Base-by-base conservation (phyloP, 37 sponge, comb jelly and placozoan genomes). In the Cliona cf. orientalis region DNA sequence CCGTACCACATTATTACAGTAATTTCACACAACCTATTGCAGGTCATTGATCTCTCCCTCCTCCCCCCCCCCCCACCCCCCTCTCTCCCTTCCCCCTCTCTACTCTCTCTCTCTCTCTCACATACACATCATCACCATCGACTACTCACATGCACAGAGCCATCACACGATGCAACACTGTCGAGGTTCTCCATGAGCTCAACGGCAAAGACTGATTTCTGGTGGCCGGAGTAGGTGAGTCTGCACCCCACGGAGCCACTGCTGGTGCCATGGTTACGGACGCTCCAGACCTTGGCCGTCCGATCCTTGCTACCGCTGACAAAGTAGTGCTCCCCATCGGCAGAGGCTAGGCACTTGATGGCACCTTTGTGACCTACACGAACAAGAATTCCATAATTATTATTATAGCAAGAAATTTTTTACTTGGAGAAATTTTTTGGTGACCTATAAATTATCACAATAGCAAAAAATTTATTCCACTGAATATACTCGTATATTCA, bases 261-360 rank as follows among this genome's bases (percentile, higher is more conserved):
- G 4, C 92, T 88, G 34, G 74, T 78, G 39, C 89, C 92, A 44
- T 80, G 76, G 75, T 89, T 95, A 44, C 78, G 40, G 28, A 98
- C 80, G 0, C 75, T 78, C 98, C 98, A 98, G 35, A 98, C 68
- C 71, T 82, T 87, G 25, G 93, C 94, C 4, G 87, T 93, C 76
- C 82, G 87, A 79, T 98, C 98, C 59, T 87, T 82, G 73, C 96
- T 86, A 44, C 89, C 91, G 61, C 90, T 89, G 49, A 97, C 53
- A 33, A 98, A 89, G 80, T 80, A 79, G 63, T 83, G 85, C 80
- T 97, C 94, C 42, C 78, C 68, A 40, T 91, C 85, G 7, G 82
- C 38, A 0, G 84, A 90, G 19, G 58, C 40, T 28, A 97, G 65
- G 4, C 69, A 44, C 26, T 59, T 79, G 25, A 97, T 66, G 3